These are phyloP conservation scores for Carduelis carduelis DNA, from an alignment of 2,797 vertebrate genomes.

Conservation along the genomic window DNA sequence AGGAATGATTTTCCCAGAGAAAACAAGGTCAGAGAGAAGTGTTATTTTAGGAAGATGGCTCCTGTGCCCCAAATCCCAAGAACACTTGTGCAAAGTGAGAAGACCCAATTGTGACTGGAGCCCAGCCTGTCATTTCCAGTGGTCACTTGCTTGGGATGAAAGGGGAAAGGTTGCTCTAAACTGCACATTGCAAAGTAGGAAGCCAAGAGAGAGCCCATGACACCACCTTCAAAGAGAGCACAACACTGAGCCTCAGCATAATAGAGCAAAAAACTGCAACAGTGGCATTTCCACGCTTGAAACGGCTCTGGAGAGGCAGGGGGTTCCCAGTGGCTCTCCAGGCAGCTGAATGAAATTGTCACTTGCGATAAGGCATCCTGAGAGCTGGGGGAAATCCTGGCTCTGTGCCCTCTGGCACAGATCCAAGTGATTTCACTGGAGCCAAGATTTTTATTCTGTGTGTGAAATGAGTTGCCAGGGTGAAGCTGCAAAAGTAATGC, in stretches of 20 bases:
- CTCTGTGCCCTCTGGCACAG: not conserved
- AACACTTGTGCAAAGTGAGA: not conserved
- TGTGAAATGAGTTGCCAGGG: not conserved
- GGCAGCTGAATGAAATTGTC: constrained; percentile 43
- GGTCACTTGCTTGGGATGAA: not conserved
- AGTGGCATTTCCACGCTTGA: not conserved
- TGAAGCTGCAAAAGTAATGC: constrained; percentile 33
- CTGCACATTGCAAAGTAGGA: not conserved
- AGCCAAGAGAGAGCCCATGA: not conserved
- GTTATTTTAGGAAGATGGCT: not conserved
- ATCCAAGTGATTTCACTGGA: not conserved
- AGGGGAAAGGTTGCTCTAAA: not conserved
- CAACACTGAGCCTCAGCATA: not conserved
- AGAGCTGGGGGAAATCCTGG: constrained; percentile 9
- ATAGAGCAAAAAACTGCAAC: not conserved
- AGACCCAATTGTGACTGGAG: not conserved
- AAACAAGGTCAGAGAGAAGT: not conserved
- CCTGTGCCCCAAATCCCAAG: not conserved
- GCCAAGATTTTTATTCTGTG: not conserved
- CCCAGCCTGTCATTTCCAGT: not conserved
- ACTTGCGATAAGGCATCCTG: not conserved
- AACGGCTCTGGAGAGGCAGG: not conserved
- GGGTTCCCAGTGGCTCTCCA: not conserved
- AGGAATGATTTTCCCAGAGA: not conserved
- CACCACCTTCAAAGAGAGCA: not conserved